Conservation (phyloP, 2,113 vertebrate species). For the Eurystomus gularis region DNA sequence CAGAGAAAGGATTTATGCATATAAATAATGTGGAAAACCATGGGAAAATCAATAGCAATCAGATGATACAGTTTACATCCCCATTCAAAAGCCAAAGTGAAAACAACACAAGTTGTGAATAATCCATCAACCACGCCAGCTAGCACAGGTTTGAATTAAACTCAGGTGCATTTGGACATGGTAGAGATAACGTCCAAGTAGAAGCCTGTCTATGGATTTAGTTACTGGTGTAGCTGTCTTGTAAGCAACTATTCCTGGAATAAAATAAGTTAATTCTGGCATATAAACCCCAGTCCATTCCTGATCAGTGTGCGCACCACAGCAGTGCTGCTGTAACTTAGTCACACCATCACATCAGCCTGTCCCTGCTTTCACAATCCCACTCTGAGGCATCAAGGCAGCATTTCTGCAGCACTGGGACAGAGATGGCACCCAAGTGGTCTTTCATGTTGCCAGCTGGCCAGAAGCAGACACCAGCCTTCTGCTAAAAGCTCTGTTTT, state of each 20-base stretch:
- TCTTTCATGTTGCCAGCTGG: neutral
- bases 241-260: neutral
- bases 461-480: neutral
- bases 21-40: neutral
- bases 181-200: fast-evolving
- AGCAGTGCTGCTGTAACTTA: fast-evolving
- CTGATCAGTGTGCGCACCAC: neutral
- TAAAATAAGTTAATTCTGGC: neutral
- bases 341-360: neutral
- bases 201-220: neutral
- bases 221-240: neutral
- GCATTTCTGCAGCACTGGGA: neutral
- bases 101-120: neutral
- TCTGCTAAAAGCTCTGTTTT: neutral
- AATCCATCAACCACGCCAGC: neutral
- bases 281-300: neutral
- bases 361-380: fast-evolving
- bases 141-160: neutral
- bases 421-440: neutral
- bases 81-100: neutral
- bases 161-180: neutral
- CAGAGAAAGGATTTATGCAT: neutral
- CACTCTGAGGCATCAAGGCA: neutral
- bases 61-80: neutral
- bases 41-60: neutral